Conservation (phyloP, 1,140 invertebrate genomes). For the Caenorhabditis latens region DNA sequence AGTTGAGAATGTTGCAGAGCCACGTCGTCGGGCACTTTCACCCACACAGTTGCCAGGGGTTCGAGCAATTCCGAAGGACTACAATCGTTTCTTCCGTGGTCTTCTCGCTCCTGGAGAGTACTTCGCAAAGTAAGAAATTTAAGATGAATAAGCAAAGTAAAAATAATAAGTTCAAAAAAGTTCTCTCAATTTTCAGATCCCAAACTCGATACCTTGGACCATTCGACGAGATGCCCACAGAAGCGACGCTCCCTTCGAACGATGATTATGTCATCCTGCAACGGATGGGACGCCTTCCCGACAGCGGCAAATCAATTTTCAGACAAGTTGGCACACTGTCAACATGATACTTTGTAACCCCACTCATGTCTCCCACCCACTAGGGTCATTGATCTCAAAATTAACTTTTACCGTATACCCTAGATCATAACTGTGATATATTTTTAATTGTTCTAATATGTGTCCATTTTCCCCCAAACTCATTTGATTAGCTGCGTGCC, state of each 20-base stretch:
- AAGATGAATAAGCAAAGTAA: neutral
- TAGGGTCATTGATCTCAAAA: neutral
- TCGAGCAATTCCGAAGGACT: constrained; percentile 21
- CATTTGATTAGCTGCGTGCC: neutral
- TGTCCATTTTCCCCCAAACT: neutral
- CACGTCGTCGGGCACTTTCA: constrained; percentile 31
- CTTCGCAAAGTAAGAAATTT: neutral
- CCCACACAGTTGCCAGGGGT: constrained; percentile 20
- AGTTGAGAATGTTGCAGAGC: neutral
- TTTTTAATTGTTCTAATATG: constrained; percentile 7
- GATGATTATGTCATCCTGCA: constrained; percentile 24
- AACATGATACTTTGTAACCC: neutral
- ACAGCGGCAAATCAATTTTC: constrained; percentile 45
- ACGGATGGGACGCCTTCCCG: constrained; percentile 10
- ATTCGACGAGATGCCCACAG: constrained; percentile 11
- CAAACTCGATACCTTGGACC: constrained; percentile 29
- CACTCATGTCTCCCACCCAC: neutral
- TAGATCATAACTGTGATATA: constrained; percentile 20
- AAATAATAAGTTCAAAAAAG: neutral
- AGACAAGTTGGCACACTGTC: constrained; percentile 45
- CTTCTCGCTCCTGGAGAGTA: constrained; percentile 3
- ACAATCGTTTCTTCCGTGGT: constrained; percentile 28
- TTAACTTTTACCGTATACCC: constrained; percentile 1
- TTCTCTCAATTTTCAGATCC: neutral
- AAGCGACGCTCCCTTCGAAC: neutral